Percentiles rank a stretch among this genome's conserved stretches.
Conservation (phyloP, 2,797 vertebrate genomes). For the Notolepis coatsorum region DNA sequence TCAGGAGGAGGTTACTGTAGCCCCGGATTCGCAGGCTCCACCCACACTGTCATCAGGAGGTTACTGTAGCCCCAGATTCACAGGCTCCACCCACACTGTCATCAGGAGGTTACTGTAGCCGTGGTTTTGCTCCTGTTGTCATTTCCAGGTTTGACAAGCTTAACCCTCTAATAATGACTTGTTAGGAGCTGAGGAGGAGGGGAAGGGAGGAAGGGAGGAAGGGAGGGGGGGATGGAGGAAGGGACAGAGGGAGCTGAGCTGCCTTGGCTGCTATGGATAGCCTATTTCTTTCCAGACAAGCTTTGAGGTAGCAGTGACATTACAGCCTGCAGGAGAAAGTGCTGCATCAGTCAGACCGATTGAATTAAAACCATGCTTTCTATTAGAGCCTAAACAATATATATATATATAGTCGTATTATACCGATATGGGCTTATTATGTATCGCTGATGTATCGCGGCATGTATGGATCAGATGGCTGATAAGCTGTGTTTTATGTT, state of each 20-base stretch:
- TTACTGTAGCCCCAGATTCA: conserved; percentile 23
- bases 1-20: conserved; percentile 19
- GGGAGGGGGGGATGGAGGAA: not conserved
- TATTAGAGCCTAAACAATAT: no score
- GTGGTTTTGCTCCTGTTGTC: conserved; percentile 40
- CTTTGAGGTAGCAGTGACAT: conserved; percentile 22
- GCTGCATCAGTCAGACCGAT: no score
- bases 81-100: conserved; percentile 1
- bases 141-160: conserved; percentile 18
- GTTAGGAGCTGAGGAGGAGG: conserved; percentile 2
- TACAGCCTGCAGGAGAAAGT: not conserved
- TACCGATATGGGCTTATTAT: no score
- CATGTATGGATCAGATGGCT: no score
- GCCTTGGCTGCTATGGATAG: not conserved
- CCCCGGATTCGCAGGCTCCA: conserved; percentile 25
- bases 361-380: no score
- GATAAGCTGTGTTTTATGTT: not conserved
- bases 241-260: no score
- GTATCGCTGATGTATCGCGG: no score
- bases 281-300: not conserved
- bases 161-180: conserved; percentile 62
- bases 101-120: conserved; percentile 8
- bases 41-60: conserved; percentile 1
- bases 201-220: conserved; percentile 25
- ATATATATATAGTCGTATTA: no score